Conservation (phyloP, 2,888 invertebrate species). For the Furcula furcula region DNA sequence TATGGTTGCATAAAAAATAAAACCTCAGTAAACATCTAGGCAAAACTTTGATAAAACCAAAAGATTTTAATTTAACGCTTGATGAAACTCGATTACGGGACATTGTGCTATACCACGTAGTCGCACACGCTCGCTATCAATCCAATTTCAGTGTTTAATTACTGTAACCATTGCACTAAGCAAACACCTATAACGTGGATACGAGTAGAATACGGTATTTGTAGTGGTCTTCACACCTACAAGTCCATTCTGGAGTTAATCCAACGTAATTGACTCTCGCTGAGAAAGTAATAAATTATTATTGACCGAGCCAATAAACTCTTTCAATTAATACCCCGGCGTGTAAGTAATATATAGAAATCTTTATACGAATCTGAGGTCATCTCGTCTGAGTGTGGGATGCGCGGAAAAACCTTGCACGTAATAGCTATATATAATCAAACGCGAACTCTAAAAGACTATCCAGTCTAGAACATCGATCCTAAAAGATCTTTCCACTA, state of each 20-base stretch:
- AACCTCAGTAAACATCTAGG: slow-evolving; percentile 10
- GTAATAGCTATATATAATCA: too few relatives aligned
- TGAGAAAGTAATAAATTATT: slow-evolving; percentile 69
- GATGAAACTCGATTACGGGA: slow-evolving; percentile 61
- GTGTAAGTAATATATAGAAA: slow-evolving; percentile 22
- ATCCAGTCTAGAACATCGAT: too few relatives aligned
- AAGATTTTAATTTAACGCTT: slow-evolving; percentile 63
- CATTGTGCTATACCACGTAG: slow-evolving; percentile 56
- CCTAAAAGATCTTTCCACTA: too few relatives aligned
- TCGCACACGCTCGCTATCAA: slow-evolving; percentile 48
- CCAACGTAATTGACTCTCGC: slow-evolving; percentile 70
- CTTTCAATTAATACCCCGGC: slow-evolving; percentile 58
- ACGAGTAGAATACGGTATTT: slow-evolving; percentile 6
- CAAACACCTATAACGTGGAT: slow-evolving; percentile 27
- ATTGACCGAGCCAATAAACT: slow-evolving; percentile 71
- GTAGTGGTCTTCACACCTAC: slow-evolving; percentile 44
- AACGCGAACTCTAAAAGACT: too few relatives aligned
- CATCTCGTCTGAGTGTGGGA: too few relatives aligned
- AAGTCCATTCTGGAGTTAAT: slow-evolving; percentile 58
- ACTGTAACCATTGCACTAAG: slow-evolving; percentile 54
- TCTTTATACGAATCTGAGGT: slow-evolving; percentile 15
- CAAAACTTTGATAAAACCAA: slow-evolving; percentile 39
- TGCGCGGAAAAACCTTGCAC: too few relatives aligned
- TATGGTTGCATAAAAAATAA: slow-evolving; percentile 15
- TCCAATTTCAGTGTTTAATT: slow-evolving; percentile 62